phyloP scores from a whole-genome alignment of 2,113 vertebrate species.

The Gallinago undulata region DNA sequence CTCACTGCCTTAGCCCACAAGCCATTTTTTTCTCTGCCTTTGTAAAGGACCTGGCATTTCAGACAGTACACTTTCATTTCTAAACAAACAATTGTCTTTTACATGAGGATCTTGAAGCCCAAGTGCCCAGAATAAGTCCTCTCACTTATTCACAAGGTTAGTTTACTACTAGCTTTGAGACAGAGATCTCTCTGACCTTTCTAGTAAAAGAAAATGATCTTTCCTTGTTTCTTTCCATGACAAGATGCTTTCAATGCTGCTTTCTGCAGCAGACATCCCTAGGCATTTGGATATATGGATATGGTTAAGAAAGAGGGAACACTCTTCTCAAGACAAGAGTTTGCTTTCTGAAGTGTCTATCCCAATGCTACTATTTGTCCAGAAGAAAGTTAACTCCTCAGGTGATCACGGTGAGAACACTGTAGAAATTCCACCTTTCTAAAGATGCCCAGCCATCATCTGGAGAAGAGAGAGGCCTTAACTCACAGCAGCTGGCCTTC shows the following conservation, averaged over 20 bases:
- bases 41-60: neutral
- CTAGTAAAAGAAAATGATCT: neutral
- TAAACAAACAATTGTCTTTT: neutral
- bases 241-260: neutral
- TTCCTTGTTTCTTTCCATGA: neutral
- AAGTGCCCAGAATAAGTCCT: neutral
- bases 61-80: neutral
- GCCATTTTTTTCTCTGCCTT: neutral
- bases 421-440: neutral
- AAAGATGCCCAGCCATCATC: neutral
- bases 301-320: neutral
- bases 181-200: neutral
- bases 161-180: neutral
- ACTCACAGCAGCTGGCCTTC: neutral
- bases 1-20: neutral
- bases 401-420: neutral
- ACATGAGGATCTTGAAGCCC: neutral
- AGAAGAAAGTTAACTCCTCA: neutral
- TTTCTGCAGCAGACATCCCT: neutral
- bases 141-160: neutral
- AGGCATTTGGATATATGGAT: neutral
- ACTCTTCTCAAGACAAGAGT: neutral
- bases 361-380: accelerated
- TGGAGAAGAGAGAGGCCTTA: neutral
- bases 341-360: neutral